A percentile compares a stretch with the other conserved stretches of the same genome.
Conservation (phyloP, 1,140 invertebrate species). For the Drosophila dunni region DNA sequence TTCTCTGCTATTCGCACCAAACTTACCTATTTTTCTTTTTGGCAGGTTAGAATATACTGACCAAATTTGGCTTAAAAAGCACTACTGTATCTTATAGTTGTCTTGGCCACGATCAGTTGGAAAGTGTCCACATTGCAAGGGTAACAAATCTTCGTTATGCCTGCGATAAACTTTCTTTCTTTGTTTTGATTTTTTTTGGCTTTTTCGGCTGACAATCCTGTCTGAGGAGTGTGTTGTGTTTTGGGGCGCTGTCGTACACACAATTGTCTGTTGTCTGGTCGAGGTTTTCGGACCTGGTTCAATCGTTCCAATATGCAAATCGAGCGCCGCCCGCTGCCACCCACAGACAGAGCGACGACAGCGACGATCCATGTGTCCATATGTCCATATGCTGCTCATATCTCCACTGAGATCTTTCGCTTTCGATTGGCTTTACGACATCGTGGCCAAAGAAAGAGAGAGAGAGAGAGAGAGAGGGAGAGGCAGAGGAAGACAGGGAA, state of each 20-base stretch:
- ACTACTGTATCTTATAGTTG: too few species aligned
- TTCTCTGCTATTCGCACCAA: too few species aligned
- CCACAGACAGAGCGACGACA: slow-evolving; percentile 58
- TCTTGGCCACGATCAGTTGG: too few species aligned
- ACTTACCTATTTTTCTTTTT: too few species aligned
- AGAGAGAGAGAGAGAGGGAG: background rate
- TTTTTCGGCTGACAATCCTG: slow-evolving; percentile 38
- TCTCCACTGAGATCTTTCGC: slow-evolving; percentile 68
- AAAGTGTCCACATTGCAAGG: too few species aligned
- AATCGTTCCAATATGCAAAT: slow-evolving; percentile 81
- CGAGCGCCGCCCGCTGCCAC: slow-evolving; percentile 65
- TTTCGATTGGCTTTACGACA: slow-evolving; percentile 72
- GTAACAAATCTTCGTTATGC: too few species aligned
- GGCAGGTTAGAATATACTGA: too few species aligned
- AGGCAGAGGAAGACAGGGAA: background rate
- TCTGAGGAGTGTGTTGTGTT: slow-evolving; percentile 6
- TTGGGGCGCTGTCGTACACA: slow-evolving; percentile 46
- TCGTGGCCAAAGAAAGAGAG: slow-evolving; percentile 39
- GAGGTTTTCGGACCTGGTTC: slow-evolving; percentile 33
- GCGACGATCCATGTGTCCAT: slow-evolving; percentile 66
- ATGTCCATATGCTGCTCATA: slow-evolving; percentile 61
- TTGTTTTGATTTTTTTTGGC: too few species aligned
- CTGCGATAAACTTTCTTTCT: too few species aligned
- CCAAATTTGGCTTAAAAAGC: too few species aligned
- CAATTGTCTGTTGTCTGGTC: slow-evolving; percentile 56